Evolutionary conservation across 1,140 invertebrate genomes (phyloP).

Genomic region (Platyscapa corneri): DNA sequence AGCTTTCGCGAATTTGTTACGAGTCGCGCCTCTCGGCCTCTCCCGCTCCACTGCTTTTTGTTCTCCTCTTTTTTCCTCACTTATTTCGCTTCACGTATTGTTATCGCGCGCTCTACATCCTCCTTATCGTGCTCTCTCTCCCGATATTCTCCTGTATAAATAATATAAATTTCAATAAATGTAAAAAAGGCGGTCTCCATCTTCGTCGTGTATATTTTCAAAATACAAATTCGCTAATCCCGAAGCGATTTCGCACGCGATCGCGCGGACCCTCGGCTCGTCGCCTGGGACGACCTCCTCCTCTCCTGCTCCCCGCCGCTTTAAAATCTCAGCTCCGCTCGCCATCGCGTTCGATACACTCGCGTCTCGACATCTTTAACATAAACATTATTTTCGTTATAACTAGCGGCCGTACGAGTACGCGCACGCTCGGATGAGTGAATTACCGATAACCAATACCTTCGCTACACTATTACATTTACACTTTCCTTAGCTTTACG

Average conservation of each 20-base stretch:
- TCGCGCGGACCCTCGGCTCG: neutral
- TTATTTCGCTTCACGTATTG: conserved; percentile 46
- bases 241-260: neutral
- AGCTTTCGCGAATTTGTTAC: neutral
- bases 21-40: conserved; percentile 17
- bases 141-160: conserved; percentile 58
- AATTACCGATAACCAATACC: conserved; percentile 35
- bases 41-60: conserved; percentile 41
- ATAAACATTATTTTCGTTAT: conserved; percentile 44
- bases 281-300: neutral
- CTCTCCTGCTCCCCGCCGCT: neutral
- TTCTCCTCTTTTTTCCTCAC: conserved; percentile 38
- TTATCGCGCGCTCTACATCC: conserved; percentile 39
- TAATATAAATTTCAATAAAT: conserved; percentile 61
- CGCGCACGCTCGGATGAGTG: conserved; percentile 3
- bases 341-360: conserved; percentile 3
- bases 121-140: neutral
- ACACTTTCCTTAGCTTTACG: neutral
- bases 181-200: conserved; percentile 52
- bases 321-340: neutral
- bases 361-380: conserved; percentile 23
- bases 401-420: conserved; percentile 13
- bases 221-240: conserved; percentile 54
- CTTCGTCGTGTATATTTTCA: conserved; percentile 50
- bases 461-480: conserved; percentile 23